Base-by-base conservation (phyloP, 2,113 vertebrate species). In the Spea bombifrons region DNA sequence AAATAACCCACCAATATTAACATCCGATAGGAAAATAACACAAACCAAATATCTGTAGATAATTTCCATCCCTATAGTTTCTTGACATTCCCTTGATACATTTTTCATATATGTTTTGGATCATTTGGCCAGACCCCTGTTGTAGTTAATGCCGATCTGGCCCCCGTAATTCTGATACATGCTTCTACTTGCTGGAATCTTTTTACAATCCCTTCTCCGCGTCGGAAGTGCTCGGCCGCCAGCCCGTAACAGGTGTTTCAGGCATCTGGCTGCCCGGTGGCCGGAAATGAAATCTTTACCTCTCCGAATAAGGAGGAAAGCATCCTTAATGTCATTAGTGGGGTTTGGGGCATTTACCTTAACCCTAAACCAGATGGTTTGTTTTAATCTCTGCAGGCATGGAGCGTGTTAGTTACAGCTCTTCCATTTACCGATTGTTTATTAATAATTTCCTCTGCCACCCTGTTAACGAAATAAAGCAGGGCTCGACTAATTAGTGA, bases 391-490 rank as follows among this genome's bases (percentile, higher is more conserved):
- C 63, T 30, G 43, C 49, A 73, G 61, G 63, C 15, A 66, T 73
- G 77, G 70, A 55, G 53, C 8, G 13, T 48, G 67, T 73, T 73
- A 80, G 63, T 73, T 30, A 67, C 70, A 73, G 49, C 63, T 52
- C 50, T 73, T 66, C 50, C 59, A 46, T 69, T 69, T 76, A 48
- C 75, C 69, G 71, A 75, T 75, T 75, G 69, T 13, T 79, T 79
- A 79, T 73, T 79, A 80, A 80, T 80, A 67, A 80, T 72, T 67
- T 73, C 77, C 77, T 55, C 70, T 66, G 57, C 48, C 61, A 43
- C 49, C 76, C 59, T 52, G 63, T 66, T 50, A 67, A 55, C 7
- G n/a, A 73, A 73, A 79, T 66, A 30, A 80, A 80, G 52, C 63
- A 80, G 63, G 59, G 63, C 45, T 46, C 8, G 52, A 5, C 8